phyloP scores from a whole-genome alignment of 2,888 invertebrate species.

The Lepas anatifera region DNA sequence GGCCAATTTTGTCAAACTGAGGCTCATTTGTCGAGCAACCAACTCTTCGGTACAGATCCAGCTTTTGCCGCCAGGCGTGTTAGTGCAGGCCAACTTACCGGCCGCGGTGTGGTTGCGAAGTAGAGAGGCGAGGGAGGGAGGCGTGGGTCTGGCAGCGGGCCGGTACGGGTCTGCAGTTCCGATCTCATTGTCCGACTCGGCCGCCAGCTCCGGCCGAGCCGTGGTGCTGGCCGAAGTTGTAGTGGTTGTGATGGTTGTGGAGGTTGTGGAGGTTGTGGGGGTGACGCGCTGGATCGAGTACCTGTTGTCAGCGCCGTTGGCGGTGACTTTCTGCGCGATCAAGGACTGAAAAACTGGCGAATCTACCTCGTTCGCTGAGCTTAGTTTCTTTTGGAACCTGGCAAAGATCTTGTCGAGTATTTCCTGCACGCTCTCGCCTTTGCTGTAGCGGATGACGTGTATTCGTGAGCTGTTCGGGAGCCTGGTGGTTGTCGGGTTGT shows the following conservation, averaged over 20 bases:
- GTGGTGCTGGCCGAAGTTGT: background rate
- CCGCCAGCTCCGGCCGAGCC: background rate
- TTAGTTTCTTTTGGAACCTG: background rate
- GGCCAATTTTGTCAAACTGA: no score
- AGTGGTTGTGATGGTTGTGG: no score
- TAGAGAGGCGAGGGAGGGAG: background rate
- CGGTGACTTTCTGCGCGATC: no score
- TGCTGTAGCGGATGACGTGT: conserved; percentile 27
- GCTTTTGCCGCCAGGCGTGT: no score
- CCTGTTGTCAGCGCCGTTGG: no score
- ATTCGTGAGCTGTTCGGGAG: conserved; percentile 27
- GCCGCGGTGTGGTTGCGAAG: background rate
- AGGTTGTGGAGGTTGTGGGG: no score
- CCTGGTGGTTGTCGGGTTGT: background rate
- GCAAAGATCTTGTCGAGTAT: conserved; percentile 27
- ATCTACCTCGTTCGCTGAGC: background rate
- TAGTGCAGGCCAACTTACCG: background rate
- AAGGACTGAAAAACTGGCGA: no score
- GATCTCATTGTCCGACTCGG: background rate
- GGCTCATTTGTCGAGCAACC: no score
- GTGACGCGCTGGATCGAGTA: no score
- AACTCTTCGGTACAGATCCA: no score
- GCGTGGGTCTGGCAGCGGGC: background rate
- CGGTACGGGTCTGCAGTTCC: background rate
- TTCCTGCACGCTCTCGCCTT: conserved; percentile 28